Evolutionary conservation across 2,888 invertebrate genomes (phyloP).

Genomic region (Xestia xanthographa): DNA sequence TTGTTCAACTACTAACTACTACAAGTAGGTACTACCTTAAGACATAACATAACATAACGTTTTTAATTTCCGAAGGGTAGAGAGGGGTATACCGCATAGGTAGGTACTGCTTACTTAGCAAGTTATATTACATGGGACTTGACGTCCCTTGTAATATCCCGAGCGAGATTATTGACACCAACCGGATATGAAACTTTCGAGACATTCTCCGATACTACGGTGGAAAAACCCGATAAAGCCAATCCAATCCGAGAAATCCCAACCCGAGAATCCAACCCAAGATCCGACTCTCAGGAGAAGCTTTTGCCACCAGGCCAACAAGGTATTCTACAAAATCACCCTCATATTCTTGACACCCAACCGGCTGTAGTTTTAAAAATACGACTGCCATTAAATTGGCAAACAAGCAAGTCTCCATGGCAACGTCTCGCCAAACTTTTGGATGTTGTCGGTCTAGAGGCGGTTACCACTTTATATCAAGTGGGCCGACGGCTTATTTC

Average conservation of each 20-base stretch:
- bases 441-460: background rate
- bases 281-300: background rate
- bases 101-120: background rate
- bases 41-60: background rate
- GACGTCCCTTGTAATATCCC: background rate
- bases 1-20: too few species aligned
- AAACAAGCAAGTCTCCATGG: slow-evolving; percentile 18
- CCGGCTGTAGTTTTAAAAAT: background rate
- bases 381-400: slow-evolving; percentile 22
- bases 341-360: background rate
- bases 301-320: background rate
- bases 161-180: background rate
- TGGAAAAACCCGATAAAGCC: background rate
- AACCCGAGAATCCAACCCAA: background rate
- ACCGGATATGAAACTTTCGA: background rate
- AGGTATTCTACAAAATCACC: background rate
- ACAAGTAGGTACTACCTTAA: too few species aligned
- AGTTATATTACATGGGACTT: too few species aligned
- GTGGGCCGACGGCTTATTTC: background rate
- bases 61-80: background rate
- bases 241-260: background rate
- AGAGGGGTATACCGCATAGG: background rate
- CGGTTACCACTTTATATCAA: slow-evolving; percentile 13
- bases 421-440: slow-evolving; percentile 35
- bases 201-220: background rate